Conservation (phyloP, 92 coral and sea anemone species). For the Zoanthus sociatus region DNA sequence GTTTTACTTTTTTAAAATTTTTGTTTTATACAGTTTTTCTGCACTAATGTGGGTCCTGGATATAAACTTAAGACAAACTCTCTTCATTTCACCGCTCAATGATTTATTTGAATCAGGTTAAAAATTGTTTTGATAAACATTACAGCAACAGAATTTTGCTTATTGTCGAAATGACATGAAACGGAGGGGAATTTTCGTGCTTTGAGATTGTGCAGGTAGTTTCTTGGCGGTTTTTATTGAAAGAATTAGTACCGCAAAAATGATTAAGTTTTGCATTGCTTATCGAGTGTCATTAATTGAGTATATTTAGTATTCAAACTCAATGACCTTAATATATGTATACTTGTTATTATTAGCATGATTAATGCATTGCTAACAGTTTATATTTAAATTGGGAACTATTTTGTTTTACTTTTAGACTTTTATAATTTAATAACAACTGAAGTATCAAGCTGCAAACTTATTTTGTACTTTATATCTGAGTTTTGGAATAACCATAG, state of each 20-base stretch:
- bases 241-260: background rate
- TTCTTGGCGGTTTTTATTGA: conserved; percentile 2
- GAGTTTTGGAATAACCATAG: no score
- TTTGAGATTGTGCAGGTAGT: conserved; percentile 21
- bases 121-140: conserved; percentile 14
- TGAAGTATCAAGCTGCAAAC: no score
- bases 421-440: no score
- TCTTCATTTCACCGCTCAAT: background rate
- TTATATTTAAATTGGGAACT: no score
- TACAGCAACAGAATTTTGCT: conserved; percentile 17
- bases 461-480: no score
- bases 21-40: conserved; percentile 4
- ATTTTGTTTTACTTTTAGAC: no score
- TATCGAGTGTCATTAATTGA: conserved; percentile 17
- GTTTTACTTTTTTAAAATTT: background rate
- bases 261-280: background rate
- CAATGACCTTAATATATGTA: background rate
- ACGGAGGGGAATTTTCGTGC: conserved; percentile 11
- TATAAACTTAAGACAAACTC: conserved; percentile 12
- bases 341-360: no score
- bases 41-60: conserved; percentile 19
- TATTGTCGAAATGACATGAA: conserved; percentile 11
- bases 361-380: no score
- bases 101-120: conserved; percentile 17
- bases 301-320: background rate